Base-by-base conservation (phyloP, 1,140 invertebrate genomes). In the Diorhabda sublineata region DNA sequence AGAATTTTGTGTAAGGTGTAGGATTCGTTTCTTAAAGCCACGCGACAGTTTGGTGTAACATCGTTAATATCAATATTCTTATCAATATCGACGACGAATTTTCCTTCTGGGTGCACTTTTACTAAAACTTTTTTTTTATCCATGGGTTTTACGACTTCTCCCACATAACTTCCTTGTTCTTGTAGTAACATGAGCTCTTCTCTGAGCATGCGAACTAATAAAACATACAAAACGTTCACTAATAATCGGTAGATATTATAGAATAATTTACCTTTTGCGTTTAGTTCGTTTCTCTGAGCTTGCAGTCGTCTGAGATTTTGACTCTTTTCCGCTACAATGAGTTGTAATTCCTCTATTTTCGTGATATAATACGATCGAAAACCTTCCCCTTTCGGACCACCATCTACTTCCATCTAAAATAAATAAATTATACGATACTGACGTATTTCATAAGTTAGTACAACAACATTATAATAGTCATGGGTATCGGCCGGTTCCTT, bases 51-150 rank as follows among this genome's bases (percentile, higher is more conserved):
- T 43, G 98, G 94, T 5, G 96, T 99, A 0, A 99, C 93, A 84
- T 98, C 94, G 77, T 95, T 96, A 58, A 99, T 98, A 79, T 99
- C 98, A 74, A 99, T 99, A 79, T 98, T 99, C 80, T 99, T 99
- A 80, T 99, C 98, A 71, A 99, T 85, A 84, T 99, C 98, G 26
- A 99, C 98, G 2, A 99, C 98, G 87, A 99, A 99, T 85, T 99
- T 99, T 65, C 98, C 98, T 85, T 99, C 98, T 2, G 98, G 98
- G 84, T 99, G 98, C 7, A 99, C 97, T 85, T 99, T 99, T 0
- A 99, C 98, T 0, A 99, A 84, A 3, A 99, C 98, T 84, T 99
- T 99, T 83, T 99, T 99, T 81, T 99, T 99, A 80, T 99, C 98
- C 97, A 99, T 99, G 0, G 96, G 96, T 81, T 99, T 99, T 0